Conservation (phyloP, 2,888 invertebrate species). For the Podabrus alpinus region DNA sequence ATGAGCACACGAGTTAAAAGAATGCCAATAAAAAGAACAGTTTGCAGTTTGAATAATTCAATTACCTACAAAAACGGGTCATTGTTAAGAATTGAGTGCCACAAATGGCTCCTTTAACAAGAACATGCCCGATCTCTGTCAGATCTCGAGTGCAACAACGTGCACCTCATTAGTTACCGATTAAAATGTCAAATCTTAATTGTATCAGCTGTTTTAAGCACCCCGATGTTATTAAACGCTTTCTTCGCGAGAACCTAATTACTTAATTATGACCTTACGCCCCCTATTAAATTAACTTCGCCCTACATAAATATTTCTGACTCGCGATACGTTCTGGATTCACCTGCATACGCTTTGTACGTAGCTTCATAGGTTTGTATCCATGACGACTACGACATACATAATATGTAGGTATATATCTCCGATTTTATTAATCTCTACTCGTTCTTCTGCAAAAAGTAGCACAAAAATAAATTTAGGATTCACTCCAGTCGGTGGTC, state of each 20-base stretch:
- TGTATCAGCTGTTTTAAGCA: slow-evolving; percentile 38
- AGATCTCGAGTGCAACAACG: slow-evolving; percentile 22
- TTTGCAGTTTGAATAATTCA: slow-evolving; percentile 38
- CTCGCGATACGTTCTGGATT: slow-evolving; percentile 26
- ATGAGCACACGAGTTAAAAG: slow-evolving; percentile 12
- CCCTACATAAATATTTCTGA: slow-evolving; percentile 18
- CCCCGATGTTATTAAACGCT: slow-evolving; percentile 34
- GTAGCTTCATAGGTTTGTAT: slow-evolving; percentile 22
- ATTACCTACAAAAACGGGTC: slow-evolving; percentile 27
- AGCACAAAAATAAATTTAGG: background rate
- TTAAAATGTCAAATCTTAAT: slow-evolving; percentile 41
- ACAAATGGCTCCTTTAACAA: slow-evolving; percentile 26
- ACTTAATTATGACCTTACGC: slow-evolving; percentile 31
- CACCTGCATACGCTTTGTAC: slow-evolving; percentile 32
- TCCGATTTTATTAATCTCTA: slow-evolving; percentile 32
- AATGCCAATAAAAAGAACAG: slow-evolving; percentile 25
- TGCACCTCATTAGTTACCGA: slow-evolving; percentile 35
- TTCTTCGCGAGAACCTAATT: slow-evolving; percentile 33
- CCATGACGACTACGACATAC: slow-evolving; percentile 34
- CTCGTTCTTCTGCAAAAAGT: background rate
- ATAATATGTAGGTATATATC: too few species aligned
- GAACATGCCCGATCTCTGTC: slow-evolving; percentile 29
- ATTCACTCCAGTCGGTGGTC: background rate
- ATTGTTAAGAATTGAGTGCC: slow-evolving; percentile 28
- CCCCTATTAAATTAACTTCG: slow-evolving; percentile 27